Conservation (phyloP, 2,113 vertebrate genomes). For the Donacobius atricapilla region DNA sequence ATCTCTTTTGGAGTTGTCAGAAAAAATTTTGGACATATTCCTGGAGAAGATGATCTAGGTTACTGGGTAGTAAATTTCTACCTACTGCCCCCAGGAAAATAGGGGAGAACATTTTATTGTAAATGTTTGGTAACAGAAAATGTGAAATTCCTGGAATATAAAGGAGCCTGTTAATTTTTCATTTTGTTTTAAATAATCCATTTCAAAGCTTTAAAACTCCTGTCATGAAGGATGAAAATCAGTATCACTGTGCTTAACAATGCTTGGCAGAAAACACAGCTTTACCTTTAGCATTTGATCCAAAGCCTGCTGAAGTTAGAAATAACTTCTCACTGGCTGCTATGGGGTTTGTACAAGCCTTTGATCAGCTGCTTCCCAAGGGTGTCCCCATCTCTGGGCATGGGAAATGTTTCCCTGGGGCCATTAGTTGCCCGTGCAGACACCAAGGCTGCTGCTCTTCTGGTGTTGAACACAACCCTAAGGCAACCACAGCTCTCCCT, state of each 20-base stretch:
- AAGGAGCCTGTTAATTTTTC: background rate
- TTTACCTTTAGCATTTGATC: background rate
- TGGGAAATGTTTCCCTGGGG: background rate
- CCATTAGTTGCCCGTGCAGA: background rate
- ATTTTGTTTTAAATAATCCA: background rate
- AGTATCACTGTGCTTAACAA: background rate
- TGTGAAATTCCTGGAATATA: background rate
- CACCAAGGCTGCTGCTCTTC: background rate
- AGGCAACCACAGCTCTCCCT: background rate
- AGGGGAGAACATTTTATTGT: background rate
- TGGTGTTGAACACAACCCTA: background rate
- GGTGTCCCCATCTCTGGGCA: background rate
- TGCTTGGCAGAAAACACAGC: background rate
- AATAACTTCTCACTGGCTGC: background rate
- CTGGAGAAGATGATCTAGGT: background rate
- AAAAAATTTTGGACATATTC: background rate
- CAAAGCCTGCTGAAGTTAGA: background rate
- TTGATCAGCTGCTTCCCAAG: background rate
- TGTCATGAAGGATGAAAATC: background rate
- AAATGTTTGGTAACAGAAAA: background rate
- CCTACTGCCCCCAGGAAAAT: background rate
- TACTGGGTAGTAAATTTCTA: background rate
- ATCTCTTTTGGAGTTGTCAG: background rate
- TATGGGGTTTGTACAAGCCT: background rate
- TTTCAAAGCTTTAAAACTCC: background rate